Evolutionary conservation across 2,113 vertebrate species (phyloP), one percentile per base, ranked within the genome.

Genomic region (Noctilio leporinus): DNA sequence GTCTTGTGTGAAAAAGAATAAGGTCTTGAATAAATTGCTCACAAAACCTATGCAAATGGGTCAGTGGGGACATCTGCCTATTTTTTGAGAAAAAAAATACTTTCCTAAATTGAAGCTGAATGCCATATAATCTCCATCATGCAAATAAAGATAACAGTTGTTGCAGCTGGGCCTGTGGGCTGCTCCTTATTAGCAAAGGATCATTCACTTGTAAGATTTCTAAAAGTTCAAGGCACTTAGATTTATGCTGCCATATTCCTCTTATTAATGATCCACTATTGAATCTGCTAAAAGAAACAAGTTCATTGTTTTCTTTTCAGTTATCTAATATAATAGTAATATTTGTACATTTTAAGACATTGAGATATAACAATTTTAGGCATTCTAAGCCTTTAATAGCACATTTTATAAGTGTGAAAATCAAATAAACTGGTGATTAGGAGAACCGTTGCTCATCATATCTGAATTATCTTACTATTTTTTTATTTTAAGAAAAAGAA

Each of bases 1-100:
- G 82, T 51, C 70, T 96, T 92, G 47, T 94, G 55, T 96, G 86
- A 97, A 94, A 94, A 93, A 97, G 92, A 97, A 96, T 94, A 95
- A 95, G 26, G 67, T 88, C 87, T 95, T 85, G 77, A 97, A 95
- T 95, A 95, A 96, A 97, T 86, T 96, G 85, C 83, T 97, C 89
- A 91, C 55, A 96, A 95, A 96, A 95, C 67, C 83, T 64, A n/a
- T 92, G 30, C 64, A 80, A 96, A 53, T 5, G 40, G 69, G 5
- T 17, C 30, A 26, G 0, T 4, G 6, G 19, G 67, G 81, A 6
- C 49, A 73, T 7, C 38, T 81, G 17, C 3, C 2, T 11, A 0
- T 19, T 47, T 2, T 77, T 86, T 35, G 91, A 26, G 95, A 89
- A 33, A 45, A 57, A 38, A 64, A 35, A 24, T 0, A 2, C 10